Base-by-base conservation (phyloP, 2,797 vertebrate species). In the Tragopan temminckii region DNA sequence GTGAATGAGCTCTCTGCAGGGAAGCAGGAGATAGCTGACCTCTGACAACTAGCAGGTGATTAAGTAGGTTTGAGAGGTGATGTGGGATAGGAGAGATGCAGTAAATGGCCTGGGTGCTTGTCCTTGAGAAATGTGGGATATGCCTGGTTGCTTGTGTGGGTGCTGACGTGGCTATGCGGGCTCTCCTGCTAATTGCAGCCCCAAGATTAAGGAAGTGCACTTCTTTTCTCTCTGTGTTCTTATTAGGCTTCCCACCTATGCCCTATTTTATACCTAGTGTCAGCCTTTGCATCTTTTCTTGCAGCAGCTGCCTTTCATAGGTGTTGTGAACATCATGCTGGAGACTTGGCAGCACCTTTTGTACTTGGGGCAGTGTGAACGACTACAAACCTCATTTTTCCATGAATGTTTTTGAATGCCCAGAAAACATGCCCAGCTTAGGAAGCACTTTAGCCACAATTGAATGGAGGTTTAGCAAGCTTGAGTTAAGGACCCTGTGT, bases 311-410 rank as follows among this genome's bases (percentile, higher is more conserved):
- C 33, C 19, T 78, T 81, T 67, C 3, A 0, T 58, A 40, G 18
- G 35, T 78, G 18, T 84, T 27, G 63, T 59, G 61, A 70, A 33
- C 31, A 53, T 33, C 2, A 29, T 67, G 25, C 61, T 67, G 23
- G 42, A 71, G 67, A 36, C 23, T 5, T 14, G 43, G 59, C 61
- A 70, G 53, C 43, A 19, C 48, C 23, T 81, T 46, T 59, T 64
- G 15, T 63, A 40, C 0, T 0, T 79, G 63, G 40, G 48, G 24
- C 33, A 59, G 19, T 2, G 0, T 1, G 1, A 63, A 43, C 18
- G 5, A 88, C 19, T 23, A 61, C 82, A 57, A 59, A 61, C 45
- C 6, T 91, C 17, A 1, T 57, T 79, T 23, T 68, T 45, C 33
- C 40, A 4, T 48, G 8, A 31, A 18, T 61, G 31, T 33, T 82